These are phyloP conservation scores for Adineta ricciae DNA, from an alignment of 2,888 invertebrate genomes.

Conservation along the genomic window DNA sequence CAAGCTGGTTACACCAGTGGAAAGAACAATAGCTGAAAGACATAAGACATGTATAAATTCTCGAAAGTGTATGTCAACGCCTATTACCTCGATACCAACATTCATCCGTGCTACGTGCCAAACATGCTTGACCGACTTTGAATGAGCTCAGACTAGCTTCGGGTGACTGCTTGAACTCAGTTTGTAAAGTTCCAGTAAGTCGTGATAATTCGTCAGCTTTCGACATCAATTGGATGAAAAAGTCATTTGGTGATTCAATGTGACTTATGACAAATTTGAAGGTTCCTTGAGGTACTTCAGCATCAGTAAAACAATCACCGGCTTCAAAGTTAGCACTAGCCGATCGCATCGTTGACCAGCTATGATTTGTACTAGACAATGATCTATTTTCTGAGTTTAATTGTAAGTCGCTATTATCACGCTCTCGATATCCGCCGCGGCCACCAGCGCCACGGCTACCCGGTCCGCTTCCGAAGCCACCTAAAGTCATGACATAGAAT, in stretches of 20 bases:
- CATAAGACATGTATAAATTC: neutral
- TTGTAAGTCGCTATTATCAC: neutral
- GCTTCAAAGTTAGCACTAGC: neutral
- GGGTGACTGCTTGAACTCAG: neutral
- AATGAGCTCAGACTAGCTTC: neutral
- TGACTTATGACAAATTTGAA: slow-evolving; percentile 13
- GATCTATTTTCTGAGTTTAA: neutral
- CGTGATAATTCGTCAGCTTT: neutral
- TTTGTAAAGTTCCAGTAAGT: neutral
- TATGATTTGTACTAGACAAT: neutral
- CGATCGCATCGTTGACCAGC: neutral
- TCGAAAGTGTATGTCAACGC: neutral
- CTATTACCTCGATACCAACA: slow-evolving; percentile 11
- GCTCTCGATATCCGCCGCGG: neutral
- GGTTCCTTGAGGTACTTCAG: neutral
- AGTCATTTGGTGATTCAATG: neutral
- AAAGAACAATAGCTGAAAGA: neutral
- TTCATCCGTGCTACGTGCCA: neutral
- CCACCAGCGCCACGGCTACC: neutral
- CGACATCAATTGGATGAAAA: neutral
- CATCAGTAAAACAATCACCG: neutral
- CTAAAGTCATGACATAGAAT: too few species aligned
- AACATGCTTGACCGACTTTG: neutral
- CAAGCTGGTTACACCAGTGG: neutral
- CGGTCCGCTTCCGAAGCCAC: too few species aligned